A percentile compares a stretch with the other conserved stretches of the same genome.
Evolutionary conservation across 2,888 invertebrate species (phyloP).

Genomic region (Harpagoxenus sublaevis): DNA sequence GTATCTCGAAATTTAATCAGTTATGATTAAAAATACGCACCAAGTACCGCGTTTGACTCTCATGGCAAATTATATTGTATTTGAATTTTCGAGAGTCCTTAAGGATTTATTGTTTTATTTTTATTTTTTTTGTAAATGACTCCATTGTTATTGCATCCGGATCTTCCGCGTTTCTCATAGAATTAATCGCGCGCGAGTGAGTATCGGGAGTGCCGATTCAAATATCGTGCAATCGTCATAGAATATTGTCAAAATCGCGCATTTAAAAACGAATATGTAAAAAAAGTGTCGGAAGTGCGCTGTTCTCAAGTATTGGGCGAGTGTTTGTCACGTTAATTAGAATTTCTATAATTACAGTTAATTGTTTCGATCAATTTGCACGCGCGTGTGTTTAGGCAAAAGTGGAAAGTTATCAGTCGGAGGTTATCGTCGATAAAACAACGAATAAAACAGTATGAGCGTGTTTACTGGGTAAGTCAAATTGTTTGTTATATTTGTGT

Average conservation of each 20-base stretch:
- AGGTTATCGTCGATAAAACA: neutral
- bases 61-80: no score
- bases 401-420: neutral
- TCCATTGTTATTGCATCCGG: neutral
- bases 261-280: neutral
- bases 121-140: no score
- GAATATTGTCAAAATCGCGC: neutral
- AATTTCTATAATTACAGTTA: neutral
- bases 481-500: neutral
- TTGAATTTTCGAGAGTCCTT: no score
- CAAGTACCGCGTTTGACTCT: no score
- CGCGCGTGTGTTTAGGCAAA: neutral
- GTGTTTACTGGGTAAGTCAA: neutral
- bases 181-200: neutral
- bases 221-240: neutral
- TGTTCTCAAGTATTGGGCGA: neutral
- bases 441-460: neutral
- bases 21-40: no score
- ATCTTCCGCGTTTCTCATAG: neutral
- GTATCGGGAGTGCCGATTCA: slow-evolving; percentile 8
- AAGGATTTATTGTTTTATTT: no score
- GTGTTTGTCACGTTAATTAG: neutral
- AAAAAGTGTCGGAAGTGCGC: neutral
- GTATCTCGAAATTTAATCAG: no score
- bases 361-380: neutral